These are phyloP conservation scores for Mylabris phalerata DNA, from an alignment of 1,140 invertebrate species.

Conservation along the genomic window DNA sequence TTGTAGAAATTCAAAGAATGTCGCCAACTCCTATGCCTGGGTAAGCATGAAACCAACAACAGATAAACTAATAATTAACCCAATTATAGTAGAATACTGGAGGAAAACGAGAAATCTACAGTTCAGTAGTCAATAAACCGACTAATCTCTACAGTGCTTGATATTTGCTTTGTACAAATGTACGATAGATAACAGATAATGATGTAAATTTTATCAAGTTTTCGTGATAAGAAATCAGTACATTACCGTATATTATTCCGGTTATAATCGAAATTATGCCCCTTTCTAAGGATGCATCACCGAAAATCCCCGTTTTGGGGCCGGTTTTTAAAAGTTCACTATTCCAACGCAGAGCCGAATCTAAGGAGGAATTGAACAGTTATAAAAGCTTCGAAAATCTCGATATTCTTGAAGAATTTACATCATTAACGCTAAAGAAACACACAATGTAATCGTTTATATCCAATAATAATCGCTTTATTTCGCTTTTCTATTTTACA, in stretches of 20 bases:
- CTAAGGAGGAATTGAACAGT: slow-evolving; percentile 20
- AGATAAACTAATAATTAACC: slow-evolving; percentile 1
- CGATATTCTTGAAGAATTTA: slow-evolving; percentile 17
- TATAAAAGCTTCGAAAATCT: slow-evolving; percentile 24
- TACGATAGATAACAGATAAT: too few relatives aligned
- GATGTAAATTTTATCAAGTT: too few relatives aligned
- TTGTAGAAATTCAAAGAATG: slow-evolving; percentile 18
- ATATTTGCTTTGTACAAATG: neutral
- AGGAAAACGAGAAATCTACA: too few relatives aligned
- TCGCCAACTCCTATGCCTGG: slow-evolving; percentile 41
- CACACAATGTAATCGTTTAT: neutral
- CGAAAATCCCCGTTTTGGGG: slow-evolving; percentile 26
- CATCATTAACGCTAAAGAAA: slow-evolving; percentile 3
- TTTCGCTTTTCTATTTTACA: slow-evolving; percentile 43
- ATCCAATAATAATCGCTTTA: neutral
- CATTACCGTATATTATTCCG: neutral
- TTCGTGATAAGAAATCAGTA: too few relatives aligned
- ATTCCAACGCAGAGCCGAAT: slow-evolving; percentile 27
- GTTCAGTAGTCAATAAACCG: too few relatives aligned
- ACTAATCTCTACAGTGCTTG: neutral
- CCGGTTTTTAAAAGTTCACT: slow-evolving; percentile 26
- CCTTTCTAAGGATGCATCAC: slow-evolving; percentile 24
- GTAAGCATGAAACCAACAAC: slow-evolving; percentile 29
- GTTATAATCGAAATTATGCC: neutral
- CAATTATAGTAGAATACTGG: slow-evolving; percentile 3